Evolutionary conservation across 2,797 vertebrate genomes (phyloP), one percentile per base, ranked within the genome.

Genomic region (Carcharodon carcharias): DNA sequence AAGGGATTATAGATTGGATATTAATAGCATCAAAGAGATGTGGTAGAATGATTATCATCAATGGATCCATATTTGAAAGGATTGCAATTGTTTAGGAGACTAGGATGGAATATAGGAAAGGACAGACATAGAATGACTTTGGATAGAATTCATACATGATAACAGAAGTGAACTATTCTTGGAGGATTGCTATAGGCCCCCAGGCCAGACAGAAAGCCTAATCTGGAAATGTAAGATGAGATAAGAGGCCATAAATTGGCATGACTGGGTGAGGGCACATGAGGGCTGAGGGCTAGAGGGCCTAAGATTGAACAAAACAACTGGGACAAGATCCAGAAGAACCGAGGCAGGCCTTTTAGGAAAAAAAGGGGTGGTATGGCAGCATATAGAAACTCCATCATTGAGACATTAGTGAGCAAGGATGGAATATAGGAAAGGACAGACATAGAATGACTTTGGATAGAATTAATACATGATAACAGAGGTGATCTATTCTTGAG

Each of bases 171-270:
- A 80, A n/a, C 73, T 80, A 80, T 80, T 40, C 73, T 80, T 80
- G 35, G n/a, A 80, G 73, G 12, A 80, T 80, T 80, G 35, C 14
- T n/a, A 31, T 40, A 14, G 35, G 0, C 73, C 35, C 73, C 73
- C 35, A 80, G 73, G 73, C 73, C 73, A n/a, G 35, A 12, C 73
- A 80, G 73, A 80, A 80, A 40, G 35, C 73, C 40, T 80, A 40
- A 80, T 80, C 73, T 80, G 73, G 73, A 80, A 80, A n/a, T 80
- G 73, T n/a, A 80, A 80, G 16, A n/a, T 80, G 73, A n/a, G 73
- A 80, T 80, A 80, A 77, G 73, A n/a, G 61, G 7, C 0, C 61
- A 63, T 63, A 14, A 63, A 14, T 63, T 63, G 16, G 61, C 9
- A 63, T 63, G 9, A 63, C 61, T 63, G 61, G 61, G 9, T 63